Evolutionary conservation across 2,888 invertebrate species (phyloP), one percentile per base, ranked within the genome.

Genomic region (Rhamnusium bicolor): DNA sequence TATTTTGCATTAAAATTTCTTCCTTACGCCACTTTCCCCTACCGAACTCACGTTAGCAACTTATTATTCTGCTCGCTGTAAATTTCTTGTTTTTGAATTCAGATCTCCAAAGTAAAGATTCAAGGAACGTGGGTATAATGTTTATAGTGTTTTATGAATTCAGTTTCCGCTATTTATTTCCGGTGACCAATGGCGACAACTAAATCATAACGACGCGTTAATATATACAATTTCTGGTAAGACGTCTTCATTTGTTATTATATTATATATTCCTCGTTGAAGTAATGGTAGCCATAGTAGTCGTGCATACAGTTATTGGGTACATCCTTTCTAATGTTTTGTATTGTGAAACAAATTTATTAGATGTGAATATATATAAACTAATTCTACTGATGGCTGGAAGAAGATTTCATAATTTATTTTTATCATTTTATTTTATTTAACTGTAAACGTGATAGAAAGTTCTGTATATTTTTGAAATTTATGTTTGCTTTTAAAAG

Each of bases 101-200:
- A 77, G 79, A 77, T 74, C 73, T 69, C 61, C 73, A 72, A n/a
- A 72, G 63, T 56, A 70, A 66, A 75, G 63, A 78, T 74, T 66
- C 68, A 71, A 73, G 51, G 71, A 71, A 80, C 81, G 81, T 81
- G 81, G 61, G 63, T 32, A 71, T 56, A 71, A 80, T 81, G 61
- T 73, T 73, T 73, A 80, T 71, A 21, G 69, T 63, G 51, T 73
- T 74, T 76, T 79, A 75, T 76, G 74, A 74, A 80, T 76, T 65
- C 54, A 73, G 79, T 77, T 81, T 82, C 82, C 82, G 80, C 79
- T 74, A 68, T 21, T 19, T 60, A 51, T 71, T 80, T 80, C 78
- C 80, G 77, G 73, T 61, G 65, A 49, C 5, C 69, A 69, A 61
- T 49, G 74, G 61, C 70, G 74, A 73, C 77, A 77, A 75, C 71